phyloP scores from a whole-genome alignment of 2,888 invertebrate species.

The Alitta virens region DNA sequence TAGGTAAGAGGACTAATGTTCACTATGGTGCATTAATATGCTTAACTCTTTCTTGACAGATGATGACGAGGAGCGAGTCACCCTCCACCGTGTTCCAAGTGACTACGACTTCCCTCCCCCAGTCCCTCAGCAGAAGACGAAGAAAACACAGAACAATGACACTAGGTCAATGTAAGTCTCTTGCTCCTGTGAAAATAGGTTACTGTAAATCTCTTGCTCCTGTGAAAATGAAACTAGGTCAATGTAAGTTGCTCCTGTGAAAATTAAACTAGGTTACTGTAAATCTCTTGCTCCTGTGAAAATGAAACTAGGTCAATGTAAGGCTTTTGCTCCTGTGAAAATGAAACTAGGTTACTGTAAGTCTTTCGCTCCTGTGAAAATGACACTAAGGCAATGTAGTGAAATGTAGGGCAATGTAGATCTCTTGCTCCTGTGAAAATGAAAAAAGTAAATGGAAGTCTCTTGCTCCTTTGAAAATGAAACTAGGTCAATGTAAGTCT shows the following conservation, averaged over 20 bases:
- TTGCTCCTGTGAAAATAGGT: not conserved
- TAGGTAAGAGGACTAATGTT: too few species aligned
- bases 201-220: too few species aligned
- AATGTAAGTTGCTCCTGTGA: not conserved
- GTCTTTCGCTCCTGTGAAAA: too few species aligned
- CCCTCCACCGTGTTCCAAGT: slow-evolving; percentile 42
- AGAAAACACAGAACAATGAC: not conserved
- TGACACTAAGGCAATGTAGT: not conserved
- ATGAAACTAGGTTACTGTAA: too few species aligned
- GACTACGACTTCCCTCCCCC: slow-evolving; percentile 54
- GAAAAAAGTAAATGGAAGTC: too few species aligned
- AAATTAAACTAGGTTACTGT: too few species aligned
- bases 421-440: not conserved
- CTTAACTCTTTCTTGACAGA: too few species aligned
- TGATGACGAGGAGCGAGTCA: not conserved
- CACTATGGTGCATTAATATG: too few species aligned
- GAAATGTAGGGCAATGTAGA: not conserved
- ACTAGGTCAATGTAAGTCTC: not conserved
- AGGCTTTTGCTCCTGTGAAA: not conserved
- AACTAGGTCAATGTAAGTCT: not conserved
- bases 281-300: too few species aligned
- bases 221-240: not conserved
- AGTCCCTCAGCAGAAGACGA: slow-evolving; percentile 13
- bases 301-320: not conserved
- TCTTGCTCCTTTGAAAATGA: too few species aligned